A percentile compares a stretch with the other conserved stretches of the same genome.
phyloP scores from a whole-genome alignment of 2,797 vertebrate species.

The Setipinna tenuifilis region DNA sequence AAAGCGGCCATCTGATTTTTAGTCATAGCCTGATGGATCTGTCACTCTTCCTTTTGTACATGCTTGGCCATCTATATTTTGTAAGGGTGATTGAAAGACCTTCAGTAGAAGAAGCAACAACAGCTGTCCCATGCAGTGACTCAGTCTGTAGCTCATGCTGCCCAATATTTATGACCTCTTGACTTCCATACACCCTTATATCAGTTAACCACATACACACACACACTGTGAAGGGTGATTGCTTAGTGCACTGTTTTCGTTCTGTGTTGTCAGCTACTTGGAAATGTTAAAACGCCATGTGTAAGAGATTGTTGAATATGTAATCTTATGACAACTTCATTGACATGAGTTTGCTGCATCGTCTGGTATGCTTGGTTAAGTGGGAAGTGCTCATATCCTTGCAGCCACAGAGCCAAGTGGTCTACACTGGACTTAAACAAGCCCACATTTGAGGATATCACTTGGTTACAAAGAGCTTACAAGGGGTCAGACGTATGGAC shows the following conservation, averaged over 20 bases:
- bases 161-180: neutral
- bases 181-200: neutral
- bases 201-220: neutral
- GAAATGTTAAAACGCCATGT: neutral
- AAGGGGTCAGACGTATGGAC: neutral
- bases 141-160: neutral
- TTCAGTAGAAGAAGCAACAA: neutral
- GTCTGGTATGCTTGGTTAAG: neutral
- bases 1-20: neutral
- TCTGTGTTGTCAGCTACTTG: slow-evolving; percentile 4
- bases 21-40: neutral
- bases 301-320: neutral
- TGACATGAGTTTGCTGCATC: slow-evolving; percentile 1
- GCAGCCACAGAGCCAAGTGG: neutral
- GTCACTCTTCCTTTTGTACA: neutral
- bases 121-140: neutral
- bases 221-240: slow-evolving; percentile 12
- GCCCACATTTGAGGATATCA: neutral
- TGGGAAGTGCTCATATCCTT: neutral
- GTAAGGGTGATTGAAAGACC: neutral
- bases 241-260: slow-evolving; percentile 14
- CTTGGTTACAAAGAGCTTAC: neutral
- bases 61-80: slow-evolving; percentile 1
- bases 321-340: neutral
- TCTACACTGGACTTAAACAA: neutral